Evolutionary conservation across 2,113 vertebrate genomes (phyloP).

Genomic region (Mirza zaza): DNA sequence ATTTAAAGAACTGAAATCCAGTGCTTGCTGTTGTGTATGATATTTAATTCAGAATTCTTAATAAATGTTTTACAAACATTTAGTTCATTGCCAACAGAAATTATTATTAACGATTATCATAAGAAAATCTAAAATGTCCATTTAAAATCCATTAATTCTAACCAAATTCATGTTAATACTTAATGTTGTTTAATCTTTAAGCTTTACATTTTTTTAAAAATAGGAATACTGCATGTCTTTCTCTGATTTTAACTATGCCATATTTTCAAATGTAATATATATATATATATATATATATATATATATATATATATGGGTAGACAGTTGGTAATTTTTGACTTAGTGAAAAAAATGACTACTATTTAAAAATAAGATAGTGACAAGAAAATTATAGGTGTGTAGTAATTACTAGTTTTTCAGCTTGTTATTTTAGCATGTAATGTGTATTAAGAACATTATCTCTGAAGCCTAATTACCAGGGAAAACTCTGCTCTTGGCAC

Average conservation of each 20-base stretch:
- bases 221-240: not conserved
- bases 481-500: not conserved
- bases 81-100: not conserved
- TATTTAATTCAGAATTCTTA: not conserved
- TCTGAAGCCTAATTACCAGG: not conserved
- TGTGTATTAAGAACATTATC: not conserved
- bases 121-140: not conserved
- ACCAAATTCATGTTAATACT: not conserved
- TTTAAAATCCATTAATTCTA: not conserved
- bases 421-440: not conserved
- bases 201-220: not conserved
- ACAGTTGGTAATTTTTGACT: not conserved
- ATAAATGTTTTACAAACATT: not conserved
- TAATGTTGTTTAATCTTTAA: not conserved
- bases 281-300: not conserved
- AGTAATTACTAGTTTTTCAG: not conserved
- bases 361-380: not conserved
- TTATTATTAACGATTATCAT: not conserved
- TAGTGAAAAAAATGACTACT: not conserved
- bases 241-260: not conserved
- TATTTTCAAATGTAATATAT: not conserved
- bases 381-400: not conserved
- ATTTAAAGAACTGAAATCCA: not conserved
- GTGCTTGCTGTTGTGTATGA: not conserved
- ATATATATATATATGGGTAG: not conserved